Base-by-base conservation (phyloP, 2,888 invertebrate species). In the Mimas tiliae region DNA sequence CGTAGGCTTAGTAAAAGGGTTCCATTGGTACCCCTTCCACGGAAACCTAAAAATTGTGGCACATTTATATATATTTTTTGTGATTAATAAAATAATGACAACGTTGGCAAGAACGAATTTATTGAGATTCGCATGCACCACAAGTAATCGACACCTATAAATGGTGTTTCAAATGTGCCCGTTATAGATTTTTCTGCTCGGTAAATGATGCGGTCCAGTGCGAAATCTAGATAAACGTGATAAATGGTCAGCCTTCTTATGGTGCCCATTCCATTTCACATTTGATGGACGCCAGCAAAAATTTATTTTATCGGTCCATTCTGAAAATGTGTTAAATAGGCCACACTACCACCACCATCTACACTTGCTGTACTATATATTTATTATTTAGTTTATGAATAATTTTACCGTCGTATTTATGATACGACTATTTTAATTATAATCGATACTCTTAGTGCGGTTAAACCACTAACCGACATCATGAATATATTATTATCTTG, bases 211-310 rank as follows among this genome's bases (percentile, higher is more conserved):
- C 81, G 85, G 84, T 82, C 79, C 83, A 75, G 80, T 76, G 83
- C 74, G 78, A 82, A 84, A 88, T 88, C 87, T 85, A 87, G 88
- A 87, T 88, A 88, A 87, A 85, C 79, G 82, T 88, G 88, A 88
- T 88, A 84, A 88, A 88, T 88, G 87, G 79, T 78, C 79, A 80
- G 80, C 76, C 78, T 81, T 78, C 84, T 83, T 81, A 80, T 77
- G 77, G 78, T 82, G 75, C 70, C 83, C 81, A 84, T 83, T 81
- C 80, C 77, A 83, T 82, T 76, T 73, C 75, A 74, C 73, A 81
- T 85, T 82, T 84, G 81, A 85, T 79, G 42, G 65, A 38, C 14
- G 34, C 16, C 42, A 38, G 64, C 58, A 63, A 63, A 0, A 47
- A 6, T 63, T 53, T 21, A 47, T 62, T 34, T 52, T 33, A 48